Base-by-base conservation (phyloP, 2,888 invertebrate species). In the Sarcophaga carnaria region DNA sequence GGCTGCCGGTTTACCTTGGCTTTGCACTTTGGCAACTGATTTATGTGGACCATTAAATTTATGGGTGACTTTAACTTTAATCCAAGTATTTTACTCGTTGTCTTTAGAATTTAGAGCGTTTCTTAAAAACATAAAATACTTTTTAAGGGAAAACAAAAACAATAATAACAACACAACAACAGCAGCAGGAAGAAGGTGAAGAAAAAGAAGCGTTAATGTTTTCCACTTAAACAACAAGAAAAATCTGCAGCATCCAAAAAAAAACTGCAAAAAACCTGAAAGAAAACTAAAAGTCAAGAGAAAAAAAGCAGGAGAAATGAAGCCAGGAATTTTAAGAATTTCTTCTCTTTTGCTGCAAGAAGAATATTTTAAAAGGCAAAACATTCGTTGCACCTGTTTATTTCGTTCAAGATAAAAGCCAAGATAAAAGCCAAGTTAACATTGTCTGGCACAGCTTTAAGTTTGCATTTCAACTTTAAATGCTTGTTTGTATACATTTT, bases 31-130 rank as follows among this genome's bases (percentile, higher is more conserved):
- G 75, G 78, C 54, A 86, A 85, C 89, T 90, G 90, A 90, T 90
- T 90, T 90, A 90, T 90, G 49, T 49, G 87, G 87, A 83, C 84
- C 89, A 88, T 85, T 66, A 89, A 89, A 90, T 90, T 90, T 90
- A 90, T 90, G 89, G 88, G 49, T 49, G 14, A 49, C 49, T 49
- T 49, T 88, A 90, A 88, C 89, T 90, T 90, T 90, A 90, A 90
- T 90, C 90, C 89, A 87, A 87, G 88, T 87, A 88, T 89, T 89
- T 88, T 88, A 77, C 88, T 88, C 64, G 81, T 89, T 89, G 89
- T 88, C 84, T 88, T 86, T 69, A 79, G 83, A 87, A 87, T 88
- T 82, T 85, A 88, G 82, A 80, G 77, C 37, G 37, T 79, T 84
- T 72, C 77, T 80, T 87, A 70, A 72, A 49, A 79, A 69, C 20